A percentile compares a stretch with the other conserved stretches of the same genome.
phyloP scores from a whole-genome alignment of 2,797 vertebrate species.

The Leuciscus waleckii region DNA sequence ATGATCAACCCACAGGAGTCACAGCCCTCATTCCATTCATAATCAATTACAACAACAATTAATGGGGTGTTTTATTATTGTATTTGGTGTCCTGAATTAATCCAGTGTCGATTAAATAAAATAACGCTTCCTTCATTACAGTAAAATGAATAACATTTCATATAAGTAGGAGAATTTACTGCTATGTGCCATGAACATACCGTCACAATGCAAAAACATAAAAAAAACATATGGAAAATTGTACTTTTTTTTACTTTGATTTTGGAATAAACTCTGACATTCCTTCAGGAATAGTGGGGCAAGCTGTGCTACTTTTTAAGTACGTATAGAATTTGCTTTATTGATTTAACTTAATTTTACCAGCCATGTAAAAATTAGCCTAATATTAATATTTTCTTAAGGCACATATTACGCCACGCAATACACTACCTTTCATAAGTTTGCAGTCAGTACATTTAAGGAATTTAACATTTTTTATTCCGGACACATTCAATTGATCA shows the following conservation, averaged over 20 bases:
- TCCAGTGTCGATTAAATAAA: not conserved
- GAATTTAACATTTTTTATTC: no score
- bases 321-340: not conserved
- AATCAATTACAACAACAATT: not conserved
- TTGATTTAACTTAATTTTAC: no score
- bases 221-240: not conserved
- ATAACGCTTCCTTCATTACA: not conserved
- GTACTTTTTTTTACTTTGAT: not conserved
- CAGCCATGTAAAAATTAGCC: no score
- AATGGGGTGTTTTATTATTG: not conserved
- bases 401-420: no score
- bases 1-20: not conserved
- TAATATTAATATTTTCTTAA: no score
- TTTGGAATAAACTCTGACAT: not conserved
- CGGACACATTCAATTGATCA: no score
- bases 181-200: not conserved
- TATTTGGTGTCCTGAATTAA: not conserved
- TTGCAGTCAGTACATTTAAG: no score
- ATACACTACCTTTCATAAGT: no score
- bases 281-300: not conserved
- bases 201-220: no score
- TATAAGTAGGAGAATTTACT: not conserved
- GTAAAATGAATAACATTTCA: not conserved
- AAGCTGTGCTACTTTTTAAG: no score
- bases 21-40: not conserved